Evolutionary conservation across 2,888 invertebrate genomes (phyloP).

Genomic region (Germaria angustata): DNA sequence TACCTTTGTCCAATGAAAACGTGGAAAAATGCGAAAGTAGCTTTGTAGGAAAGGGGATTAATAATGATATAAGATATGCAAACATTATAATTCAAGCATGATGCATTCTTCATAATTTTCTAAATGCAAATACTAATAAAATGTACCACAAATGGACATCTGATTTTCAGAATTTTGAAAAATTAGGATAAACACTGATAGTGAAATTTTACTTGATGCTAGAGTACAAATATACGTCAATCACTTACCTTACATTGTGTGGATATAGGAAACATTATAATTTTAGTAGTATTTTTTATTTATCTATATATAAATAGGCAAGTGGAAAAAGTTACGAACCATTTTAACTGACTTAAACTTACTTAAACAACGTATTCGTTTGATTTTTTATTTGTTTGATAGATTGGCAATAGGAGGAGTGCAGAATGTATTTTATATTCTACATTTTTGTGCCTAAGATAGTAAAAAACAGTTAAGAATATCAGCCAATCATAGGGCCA

Average conservation of each 20-base stretch:
- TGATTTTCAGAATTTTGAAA: background rate
- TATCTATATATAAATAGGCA: too few relatives aligned
- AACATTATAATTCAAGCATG: background rate
- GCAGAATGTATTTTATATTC: too few relatives aligned
- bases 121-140: background rate
- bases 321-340: too few relatives aligned
- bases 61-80: background rate
- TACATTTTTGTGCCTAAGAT: too few relatives aligned
- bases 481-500: too few relatives aligned
- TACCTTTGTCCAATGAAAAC: background rate
- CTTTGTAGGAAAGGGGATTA: background rate
- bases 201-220: background rate
- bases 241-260: background rate
- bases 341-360: too few relatives aligned
- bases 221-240: background rate
- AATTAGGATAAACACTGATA: background rate
- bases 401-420: too few relatives aligned
- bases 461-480: too few relatives aligned
- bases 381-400: too few relatives aligned
- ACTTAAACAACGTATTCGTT: too few relatives aligned
- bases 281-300: background rate
- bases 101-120: background rate
- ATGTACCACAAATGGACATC: background rate
- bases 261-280: background rate
- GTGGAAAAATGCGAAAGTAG: background rate